Percentiles rank a stretch among this genome's conserved stretches.
Evolutionary conservation across 2,888 invertebrate genomes (phyloP).

Genomic region (Ichneumoninae sp.): DNA sequence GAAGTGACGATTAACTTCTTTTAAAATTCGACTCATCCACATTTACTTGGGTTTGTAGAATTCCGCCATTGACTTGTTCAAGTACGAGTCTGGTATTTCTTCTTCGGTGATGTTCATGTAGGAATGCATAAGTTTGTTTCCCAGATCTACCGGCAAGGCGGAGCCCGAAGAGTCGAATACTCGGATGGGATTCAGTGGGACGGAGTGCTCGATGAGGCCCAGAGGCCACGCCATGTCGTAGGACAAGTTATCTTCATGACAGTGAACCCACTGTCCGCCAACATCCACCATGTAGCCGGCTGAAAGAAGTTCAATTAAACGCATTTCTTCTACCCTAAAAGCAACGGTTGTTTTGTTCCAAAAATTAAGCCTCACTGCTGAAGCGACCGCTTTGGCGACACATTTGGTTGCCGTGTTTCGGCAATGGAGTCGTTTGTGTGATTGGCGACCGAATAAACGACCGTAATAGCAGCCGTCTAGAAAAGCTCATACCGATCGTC

Average conservation of each 20-base stretch:
- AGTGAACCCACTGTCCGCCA: conserved; percentile 79
- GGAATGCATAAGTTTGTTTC: not conserved
- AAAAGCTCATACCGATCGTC: no score
- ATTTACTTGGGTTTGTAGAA: conserved; percentile 62
- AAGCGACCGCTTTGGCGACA: no score
- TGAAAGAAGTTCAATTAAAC: conserved; percentile 40
- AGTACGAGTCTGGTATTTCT: conserved; percentile 17
- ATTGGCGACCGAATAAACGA: no score
- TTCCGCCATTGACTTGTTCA: conserved; percentile 57
- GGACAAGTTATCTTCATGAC: conserved; percentile 73
- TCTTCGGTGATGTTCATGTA: conserved; percentile 12
- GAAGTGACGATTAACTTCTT: not conserved
- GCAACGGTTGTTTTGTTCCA: no score
- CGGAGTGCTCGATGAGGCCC: conserved; percentile 57
- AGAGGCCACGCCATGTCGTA: conserved; percentile 76
- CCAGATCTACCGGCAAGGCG: conserved; percentile 15
- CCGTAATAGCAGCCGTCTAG: no score
- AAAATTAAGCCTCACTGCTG: no score
- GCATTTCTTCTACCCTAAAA: conserved; percentile 7
- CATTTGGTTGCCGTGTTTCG: no score
- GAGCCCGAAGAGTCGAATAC: conserved; percentile 54
- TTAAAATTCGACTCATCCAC: not conserved
- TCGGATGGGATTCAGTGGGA: not conserved
- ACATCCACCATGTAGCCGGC: conserved; percentile 74
- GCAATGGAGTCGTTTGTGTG: no score